phyloP scores from a whole-genome alignment of 2,888 invertebrate species.

The Ethmia dodecea region DNA sequence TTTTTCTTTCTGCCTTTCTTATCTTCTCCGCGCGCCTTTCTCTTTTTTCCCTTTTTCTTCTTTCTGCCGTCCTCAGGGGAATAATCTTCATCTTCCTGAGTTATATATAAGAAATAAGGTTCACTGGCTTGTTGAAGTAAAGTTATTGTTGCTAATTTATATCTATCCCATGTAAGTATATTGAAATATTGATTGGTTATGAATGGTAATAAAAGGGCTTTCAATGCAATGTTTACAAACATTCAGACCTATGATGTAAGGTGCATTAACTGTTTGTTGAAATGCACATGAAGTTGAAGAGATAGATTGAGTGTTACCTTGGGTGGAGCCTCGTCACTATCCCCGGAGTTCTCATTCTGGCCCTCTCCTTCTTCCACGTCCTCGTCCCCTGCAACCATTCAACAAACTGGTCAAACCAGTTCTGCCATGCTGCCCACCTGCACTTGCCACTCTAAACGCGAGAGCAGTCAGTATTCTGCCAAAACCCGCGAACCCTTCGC shows the following conservation, averaged over 20 bases:
- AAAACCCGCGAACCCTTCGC: constrained; percentile 55
- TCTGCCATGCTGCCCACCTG: constrained; percentile 36
- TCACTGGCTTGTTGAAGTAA: too few relatives aligned
- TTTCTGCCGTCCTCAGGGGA: constrained; percentile 90
- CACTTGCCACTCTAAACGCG: constrained; percentile 35
- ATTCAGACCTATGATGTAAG: too few relatives aligned
- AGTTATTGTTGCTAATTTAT: too few relatives aligned
- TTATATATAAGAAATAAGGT: too few relatives aligned
- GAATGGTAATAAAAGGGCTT: too few relatives aligned
- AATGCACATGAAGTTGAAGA: too few relatives aligned
- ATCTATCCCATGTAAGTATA: too few relatives aligned
- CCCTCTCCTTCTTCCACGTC: constrained; percentile 83
- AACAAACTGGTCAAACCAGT: constrained; percentile 65
- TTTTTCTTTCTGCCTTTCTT: constrained; percentile 96
- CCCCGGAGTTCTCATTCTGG: constrained; percentile 84
- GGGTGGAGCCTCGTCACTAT: constrained; percentile 83
- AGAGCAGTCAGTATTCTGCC: constrained; percentile 33
- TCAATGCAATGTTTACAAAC: too few relatives aligned
- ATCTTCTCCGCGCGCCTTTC: constrained; percentile 92
- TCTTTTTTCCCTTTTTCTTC: constrained; percentile 96
- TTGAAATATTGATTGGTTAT: too few relatives aligned
- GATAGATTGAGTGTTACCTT: too few relatives aligned
- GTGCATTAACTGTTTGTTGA: too few relatives aligned
- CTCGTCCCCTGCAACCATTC: constrained; percentile 78
- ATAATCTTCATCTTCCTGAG: constrained; percentile 90